phyloP scores from a whole-genome alignment of 2,888 invertebrate species.

The Melipona beecheii region DNA sequence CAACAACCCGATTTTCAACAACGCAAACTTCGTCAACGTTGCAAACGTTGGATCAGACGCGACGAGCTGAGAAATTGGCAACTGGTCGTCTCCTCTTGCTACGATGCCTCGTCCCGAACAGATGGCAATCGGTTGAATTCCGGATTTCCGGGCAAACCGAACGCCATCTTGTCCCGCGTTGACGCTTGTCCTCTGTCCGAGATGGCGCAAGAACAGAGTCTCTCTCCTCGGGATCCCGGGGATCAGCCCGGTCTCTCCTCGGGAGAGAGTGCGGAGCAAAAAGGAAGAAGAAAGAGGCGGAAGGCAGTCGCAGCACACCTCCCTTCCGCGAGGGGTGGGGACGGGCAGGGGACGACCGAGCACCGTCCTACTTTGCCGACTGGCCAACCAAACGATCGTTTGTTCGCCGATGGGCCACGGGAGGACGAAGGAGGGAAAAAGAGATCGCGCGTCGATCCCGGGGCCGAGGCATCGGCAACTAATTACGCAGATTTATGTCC shows the following conservation, averaged over 20 bases:
- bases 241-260: background rate
- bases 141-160: background rate
- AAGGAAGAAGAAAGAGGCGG: slow-evolving; percentile 35
- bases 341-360: slow-evolving; percentile 66
- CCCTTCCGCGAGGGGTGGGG: slow-evolving; percentile 73
- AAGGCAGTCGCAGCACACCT: slow-evolving; percentile 62
- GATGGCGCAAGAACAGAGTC: slow-evolving; percentile 18
- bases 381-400: slow-evolving; percentile 84
- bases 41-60: too few species aligned
- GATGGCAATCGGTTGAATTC: slow-evolving; percentile 53
- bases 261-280: background rate
- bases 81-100: too few species aligned
- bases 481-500: slow-evolving; percentile 97
- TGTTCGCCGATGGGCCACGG: slow-evolving; percentile 75
- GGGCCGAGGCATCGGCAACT: slow-evolving; percentile 88
- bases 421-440: slow-evolving; percentile 74
- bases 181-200: slow-evolving; percentile 25
- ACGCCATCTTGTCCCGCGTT: slow-evolving; percentile 58
- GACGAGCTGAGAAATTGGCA: too few species aligned
- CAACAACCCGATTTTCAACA: too few species aligned
- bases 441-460: slow-evolving; percentile 84
- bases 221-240: slow-evolving; percentile 18
- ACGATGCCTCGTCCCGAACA: too few species aligned
- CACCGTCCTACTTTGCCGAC: slow-evolving; percentile 82
- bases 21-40: too few species aligned